phyloP scores from a whole-genome alignment of 2,113 vertebrate species.

The Stigmatopora argus region DNA sequence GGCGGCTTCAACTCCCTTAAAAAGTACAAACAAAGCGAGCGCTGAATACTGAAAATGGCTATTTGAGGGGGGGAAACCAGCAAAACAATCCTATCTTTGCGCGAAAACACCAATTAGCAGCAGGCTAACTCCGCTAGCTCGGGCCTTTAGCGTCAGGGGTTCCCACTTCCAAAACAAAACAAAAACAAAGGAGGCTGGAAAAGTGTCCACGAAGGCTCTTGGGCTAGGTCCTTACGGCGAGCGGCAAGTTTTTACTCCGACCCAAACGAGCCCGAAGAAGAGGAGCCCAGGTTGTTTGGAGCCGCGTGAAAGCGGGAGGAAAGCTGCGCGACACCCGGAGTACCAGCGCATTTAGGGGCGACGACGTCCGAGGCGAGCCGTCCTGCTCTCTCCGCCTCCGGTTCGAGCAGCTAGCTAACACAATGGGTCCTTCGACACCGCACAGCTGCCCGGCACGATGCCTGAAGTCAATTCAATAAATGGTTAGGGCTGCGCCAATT shows the following conservation, averaged over 20 bases:
- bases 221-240: neutral
- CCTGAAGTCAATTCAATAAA: conserved; percentile 49
- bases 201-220: neutral
- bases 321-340: conserved; percentile 33
- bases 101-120: neutral
- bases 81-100: too few relatives aligned
- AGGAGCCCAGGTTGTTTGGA: neutral
- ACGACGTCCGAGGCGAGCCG: neutral
- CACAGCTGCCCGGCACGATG: conserved; percentile 63
- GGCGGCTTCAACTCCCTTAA: neutral
- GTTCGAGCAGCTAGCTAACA: neutral
- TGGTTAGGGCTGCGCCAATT: neutral
- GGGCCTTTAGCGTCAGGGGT: neutral
- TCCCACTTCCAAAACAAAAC: neutral
- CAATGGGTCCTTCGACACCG: conserved; percentile 60
- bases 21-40: neutral
- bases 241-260: neutral
- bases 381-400: neutral
- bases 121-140: conserved; percentile 2
- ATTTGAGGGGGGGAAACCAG: too few relatives aligned
- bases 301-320: neutral
- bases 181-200: neutral
- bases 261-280: neutral
- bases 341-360: neutral
- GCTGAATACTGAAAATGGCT: neutral